Base-by-base conservation (phyloP, 2,113 vertebrate genomes). In the Mesembrinibis cayennensis region DNA sequence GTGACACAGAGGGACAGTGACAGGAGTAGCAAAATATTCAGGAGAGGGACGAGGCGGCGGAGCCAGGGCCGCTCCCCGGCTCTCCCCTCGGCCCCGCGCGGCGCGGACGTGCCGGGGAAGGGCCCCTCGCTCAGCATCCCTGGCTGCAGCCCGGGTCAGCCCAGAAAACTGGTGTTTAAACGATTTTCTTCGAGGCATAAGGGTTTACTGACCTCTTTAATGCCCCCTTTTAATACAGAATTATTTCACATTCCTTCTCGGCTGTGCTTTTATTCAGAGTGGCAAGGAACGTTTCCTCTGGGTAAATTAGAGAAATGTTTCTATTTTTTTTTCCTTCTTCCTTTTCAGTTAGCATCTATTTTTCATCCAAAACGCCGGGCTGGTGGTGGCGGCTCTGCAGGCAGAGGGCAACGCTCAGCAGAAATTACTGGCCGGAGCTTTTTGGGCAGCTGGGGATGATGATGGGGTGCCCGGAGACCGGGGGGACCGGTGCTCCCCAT, bases 181-280 rank as follows among this genome's bases (percentile, higher is more conserved):
- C 6, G 87, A 72, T 94, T 97, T 93, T 95, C 96, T 97, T 94
- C 87, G 87, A 97, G 93, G 93, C 95, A 97, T 87, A 95, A 95
- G 96, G 96, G 89, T 82, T 96, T 95, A 87, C 49, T 97, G 95
- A 97, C 95, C 95, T 97, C 91, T 89, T 94, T 84, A 96, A 95
- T 96, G 94, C 94, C 91, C 96, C 94, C 91, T 97, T 97, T 97
- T 97, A 97, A 97, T 95, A 93, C 65, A 95, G 93, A 94, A 96
- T 96, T 95, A 97, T 93, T 97, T 95, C 95, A 69, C 89, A 47
- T 97, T 67, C 89, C 70, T 96, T 89, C 84, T 95, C n/a, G 0
- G 89, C 95, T 94, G 93, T 5, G 40, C 95, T 96, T 96, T 97
- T 97, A 97, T 97, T 97, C 94, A 82, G 93, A 96, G 94, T 97